Percentiles rank a stretch among this genome's conserved stretches.
These are phyloP conservation scores for Corapipo altera DNA, from an alignment of 2,113 vertebrate genomes.

Conservation along the genomic window DNA sequence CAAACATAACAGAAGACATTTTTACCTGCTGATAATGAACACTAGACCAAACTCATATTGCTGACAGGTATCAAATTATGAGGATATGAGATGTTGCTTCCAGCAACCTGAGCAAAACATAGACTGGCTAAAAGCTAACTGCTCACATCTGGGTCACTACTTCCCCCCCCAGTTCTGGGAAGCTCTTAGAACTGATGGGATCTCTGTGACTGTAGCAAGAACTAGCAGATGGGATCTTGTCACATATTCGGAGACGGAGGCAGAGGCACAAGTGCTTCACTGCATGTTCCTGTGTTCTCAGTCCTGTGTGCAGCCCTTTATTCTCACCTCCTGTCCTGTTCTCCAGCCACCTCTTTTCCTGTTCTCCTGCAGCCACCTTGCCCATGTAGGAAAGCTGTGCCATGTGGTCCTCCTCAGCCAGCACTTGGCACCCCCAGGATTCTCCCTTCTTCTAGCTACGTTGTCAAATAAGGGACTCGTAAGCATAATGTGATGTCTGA, in stretches of 20 bases:
- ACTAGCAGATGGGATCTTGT: not conserved
- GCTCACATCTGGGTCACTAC: accelerated
- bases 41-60: not conserved
- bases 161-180: accelerated
- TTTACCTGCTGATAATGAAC: not conserved
- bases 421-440: not conserved
- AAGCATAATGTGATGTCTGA: not conserved
- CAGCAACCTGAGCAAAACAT: not conserved
- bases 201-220: not conserved
- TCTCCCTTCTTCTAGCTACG: not conserved
- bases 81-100: not conserved
- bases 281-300: not conserved
- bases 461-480: not conserved
- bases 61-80: not conserved
- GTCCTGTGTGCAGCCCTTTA: not conserved
- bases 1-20: not conserved
- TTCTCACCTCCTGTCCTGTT: not conserved
- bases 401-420: not conserved
- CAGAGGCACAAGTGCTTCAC: not conserved
- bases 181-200: not conserved
- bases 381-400: not conserved
- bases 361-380: not conserved
- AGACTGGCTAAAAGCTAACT: not conserved
- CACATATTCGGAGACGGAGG: not conserved
- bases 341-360: too few species aligned